Evolutionary conservation across 2,888 invertebrate species (phyloP), one percentile per base, ranked within the genome.

Genomic region (Folsomia candida): DNA sequence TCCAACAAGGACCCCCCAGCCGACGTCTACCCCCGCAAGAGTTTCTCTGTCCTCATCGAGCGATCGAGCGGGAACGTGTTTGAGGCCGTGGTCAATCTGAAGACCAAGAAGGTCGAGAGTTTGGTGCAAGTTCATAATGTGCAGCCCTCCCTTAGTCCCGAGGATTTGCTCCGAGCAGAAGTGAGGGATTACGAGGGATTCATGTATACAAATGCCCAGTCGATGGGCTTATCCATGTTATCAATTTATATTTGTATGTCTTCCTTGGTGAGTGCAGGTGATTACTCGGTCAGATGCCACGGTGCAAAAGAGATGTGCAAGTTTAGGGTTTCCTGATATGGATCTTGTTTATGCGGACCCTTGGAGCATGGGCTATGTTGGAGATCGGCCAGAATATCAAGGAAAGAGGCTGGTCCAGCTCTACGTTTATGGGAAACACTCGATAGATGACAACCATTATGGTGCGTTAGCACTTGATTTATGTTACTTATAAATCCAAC

Each of bases 341-440:
- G 63, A 51, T n/a, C 59, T 73, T 26, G 73, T 73, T 0, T 67
- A 63, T 28, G 73, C 66, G 4, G 71, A 73, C 37, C 69, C 73
- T 1, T 73, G 73, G 73, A 54, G 66, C 14, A 69, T 73, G 24
- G 71, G 73, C n/a, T 71, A 73, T 27, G 37, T 71, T 37, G 73
- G 66, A 0, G 73, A 73, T 47, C 26, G 47, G 64, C 69, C 68
- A 9, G 58, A 73, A 22, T 73, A 71, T 37, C 11, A 28, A 24
- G 73, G 71, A 20, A 68, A 67, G 28, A n/a, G 73, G n/a, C 51
- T 73, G 2, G 37, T 29, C 26, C 73, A 71, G 24, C 11, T 70
- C 18, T 73, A 67, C 28, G 18, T 73, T 25, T 70, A 71, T 64
- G 73, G 73, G 25, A 73, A 63, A 59, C 65, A 68, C 22, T 64